These are phyloP conservation scores for Clarias pachynema DNA, from an alignment of 2,797 vertebrate species.

Conservation along the genomic window DNA sequence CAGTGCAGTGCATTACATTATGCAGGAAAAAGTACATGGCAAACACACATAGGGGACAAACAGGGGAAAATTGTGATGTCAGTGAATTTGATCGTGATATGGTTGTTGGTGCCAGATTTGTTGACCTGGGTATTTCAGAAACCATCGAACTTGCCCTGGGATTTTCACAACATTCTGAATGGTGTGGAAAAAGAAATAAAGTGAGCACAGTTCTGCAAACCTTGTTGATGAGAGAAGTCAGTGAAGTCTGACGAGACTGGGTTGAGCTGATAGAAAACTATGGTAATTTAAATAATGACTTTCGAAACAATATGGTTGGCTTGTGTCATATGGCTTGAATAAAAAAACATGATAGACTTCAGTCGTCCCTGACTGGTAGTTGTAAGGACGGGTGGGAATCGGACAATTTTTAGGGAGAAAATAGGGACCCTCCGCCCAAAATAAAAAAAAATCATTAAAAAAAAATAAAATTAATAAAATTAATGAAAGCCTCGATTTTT, in stretches of 20 bases:
- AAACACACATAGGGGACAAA: neutral
- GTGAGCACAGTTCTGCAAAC: neutral
- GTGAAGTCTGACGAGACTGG: neutral
- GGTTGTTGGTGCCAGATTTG: neutral
- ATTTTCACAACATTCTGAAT: neutral
- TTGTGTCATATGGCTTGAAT: too few species aligned
- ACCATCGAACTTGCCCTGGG: neutral
- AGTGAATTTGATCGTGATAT: neutral
- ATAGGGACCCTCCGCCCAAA: too few species aligned
- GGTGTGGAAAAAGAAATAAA: neutral
- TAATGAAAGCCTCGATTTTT: too few species aligned
- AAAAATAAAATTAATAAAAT: too few species aligned
- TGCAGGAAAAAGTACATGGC: too few species aligned
- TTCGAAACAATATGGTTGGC: too few species aligned
- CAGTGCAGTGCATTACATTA: neutral
- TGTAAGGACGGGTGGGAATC: too few species aligned
- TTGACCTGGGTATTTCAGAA: neutral
- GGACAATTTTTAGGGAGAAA: too few species aligned
- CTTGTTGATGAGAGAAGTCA: neutral
- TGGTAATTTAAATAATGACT: neutral
- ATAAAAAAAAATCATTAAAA: too few species aligned
- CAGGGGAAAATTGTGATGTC: neutral
- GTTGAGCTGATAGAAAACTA: neutral
- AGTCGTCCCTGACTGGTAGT: too few species aligned
- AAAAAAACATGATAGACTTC: too few species aligned